phyloP scores from a whole-genome alignment of 2,888 invertebrate genomes.

The Anaspis maculata region DNA sequence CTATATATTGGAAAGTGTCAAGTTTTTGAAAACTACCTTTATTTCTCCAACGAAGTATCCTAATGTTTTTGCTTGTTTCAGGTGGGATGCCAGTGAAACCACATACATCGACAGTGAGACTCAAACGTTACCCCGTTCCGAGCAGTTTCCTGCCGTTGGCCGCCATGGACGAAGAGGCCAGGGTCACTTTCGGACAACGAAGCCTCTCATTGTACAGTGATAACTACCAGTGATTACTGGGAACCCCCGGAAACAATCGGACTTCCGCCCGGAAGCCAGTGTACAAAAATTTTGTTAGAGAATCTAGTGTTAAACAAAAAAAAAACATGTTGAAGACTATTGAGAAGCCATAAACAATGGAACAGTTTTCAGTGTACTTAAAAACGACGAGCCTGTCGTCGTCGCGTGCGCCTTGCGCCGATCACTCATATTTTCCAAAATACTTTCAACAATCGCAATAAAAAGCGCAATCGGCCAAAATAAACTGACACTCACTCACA shows the following conservation, averaged over 20 bases:
- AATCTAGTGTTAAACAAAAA: conserved; percentile 12
- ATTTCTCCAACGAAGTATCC: too few relatives aligned
- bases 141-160: conserved; percentile 22
- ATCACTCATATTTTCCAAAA: too few relatives aligned
- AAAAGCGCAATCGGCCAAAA: too few relatives aligned
- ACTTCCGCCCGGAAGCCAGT: conserved; percentile 11
- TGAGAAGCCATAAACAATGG: conserved; percentile 5
- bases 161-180: conserved; percentile 20
- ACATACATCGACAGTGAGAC: conserved; percentile 10
- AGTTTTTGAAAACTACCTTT: too few relatives aligned
- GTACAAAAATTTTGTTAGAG: conserved; percentile 16
- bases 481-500: too few relatives aligned
- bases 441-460: too few relatives aligned
- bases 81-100: conserved; percentile 6
- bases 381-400: too few relatives aligned
- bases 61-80: conserved; percentile 6
- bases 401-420: too few relatives aligned
- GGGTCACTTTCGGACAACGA: conserved; percentile 30
- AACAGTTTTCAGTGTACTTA: conserved; percentile 15
- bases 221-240: conserved; percentile 16
- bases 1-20: too few relatives aligned
- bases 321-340: too few relatives aligned
- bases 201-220: conserved; percentile 25
- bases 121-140: conserved; percentile 19
- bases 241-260: conserved; percentile 5